Base-by-base conservation (phyloP, 1,140 invertebrate species). In the Brachionus sp. region DNA sequence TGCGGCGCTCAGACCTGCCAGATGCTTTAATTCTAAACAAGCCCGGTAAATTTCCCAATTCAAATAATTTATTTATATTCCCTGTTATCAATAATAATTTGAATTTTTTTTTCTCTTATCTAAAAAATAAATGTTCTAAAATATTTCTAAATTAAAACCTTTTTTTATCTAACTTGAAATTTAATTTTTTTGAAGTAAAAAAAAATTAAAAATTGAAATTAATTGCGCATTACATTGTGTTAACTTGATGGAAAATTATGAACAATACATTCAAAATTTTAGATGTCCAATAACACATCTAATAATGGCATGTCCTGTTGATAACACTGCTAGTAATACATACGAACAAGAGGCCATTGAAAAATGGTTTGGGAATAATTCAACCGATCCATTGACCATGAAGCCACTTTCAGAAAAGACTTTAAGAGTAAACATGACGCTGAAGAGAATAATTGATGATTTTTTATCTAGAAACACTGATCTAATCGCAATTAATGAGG, bases 301-400 rank as follows among this genome's bases (percentile, higher is more conserved):
- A 7, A 77, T 77, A 19, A 77, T 77, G 70, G 70, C 70, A 10
- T 0, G 39, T 19, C 70, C 70, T 2, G 70, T 77, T 42, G 25
- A 44, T 7, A 42, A 9, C 25, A 50, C 10, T 23, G 29, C 10
- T 29, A 10, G 70, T 13, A 29, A 77, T 50, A 77, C 70, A 39
- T 77, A 44, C 37, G 70, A 77, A 10, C 6, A 39, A 50, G 70
- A 77, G 37, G 70, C 70, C n/a, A 44, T 77, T 19, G 25, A 44
- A 44, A 50, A 2, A 12, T 77, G 70, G 70, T 77, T 77, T 35
- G 13, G 13, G 5, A 29, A 19, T 10, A 77, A 77, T 50, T 25
- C 25, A 23, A 77, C 37, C 9, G 37, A 39, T 9, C 70, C 70
- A 42, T n/a, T 77, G 25, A 77, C 70, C 16, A 3, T 5, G 5